These are phyloP conservation scores for Chrysopilus asiliformis DNA, from an alignment of 2,888 invertebrate species.

Conservation along the genomic window DNA sequence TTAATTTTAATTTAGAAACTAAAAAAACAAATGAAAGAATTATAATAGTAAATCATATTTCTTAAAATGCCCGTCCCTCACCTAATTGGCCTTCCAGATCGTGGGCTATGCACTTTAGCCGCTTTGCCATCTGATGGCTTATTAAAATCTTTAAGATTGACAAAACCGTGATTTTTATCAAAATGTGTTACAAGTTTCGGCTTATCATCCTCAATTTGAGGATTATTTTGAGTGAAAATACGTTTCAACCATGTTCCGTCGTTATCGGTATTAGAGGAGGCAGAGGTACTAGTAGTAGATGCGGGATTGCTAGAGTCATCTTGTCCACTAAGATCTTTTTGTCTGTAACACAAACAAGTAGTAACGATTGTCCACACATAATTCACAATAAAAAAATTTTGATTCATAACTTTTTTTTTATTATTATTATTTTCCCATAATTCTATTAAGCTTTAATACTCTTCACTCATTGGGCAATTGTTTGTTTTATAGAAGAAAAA, in stretches of 20 bases:
- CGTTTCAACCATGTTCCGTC: conserved; percentile 35
- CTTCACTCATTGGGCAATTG: too few relatives aligned
- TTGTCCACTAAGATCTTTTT: conserved; percentile 11
- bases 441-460: too few relatives aligned
- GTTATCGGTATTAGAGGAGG: conserved; percentile 21
- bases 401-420: too few relatives aligned
- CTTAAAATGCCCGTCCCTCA: conserved; percentile 36
- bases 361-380: too few relatives aligned
- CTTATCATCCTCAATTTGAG: conserved; percentile 12
- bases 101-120: conserved; percentile 28
- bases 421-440: too few relatives aligned
- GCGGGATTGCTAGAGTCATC: conserved; percentile 15
- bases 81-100: conserved; percentile 38
- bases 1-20: background rate
- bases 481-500: too few relatives aligned
- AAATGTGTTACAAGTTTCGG: conserved; percentile 26
- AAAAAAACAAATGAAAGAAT: too few relatives aligned
- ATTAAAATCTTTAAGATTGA: conserved; percentile 30
- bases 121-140: conserved; percentile 31
- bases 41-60: too few relatives aligned
- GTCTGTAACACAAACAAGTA: conserved; percentile 15
- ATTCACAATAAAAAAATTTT: too few relatives aligned
- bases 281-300: conserved; percentile 26
- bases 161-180: conserved; percentile 26
- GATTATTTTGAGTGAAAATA: conserved; percentile 27